Conservation (phyloP, 1,140 invertebrate genomes). For the Cotesia chilonis region DNA sequence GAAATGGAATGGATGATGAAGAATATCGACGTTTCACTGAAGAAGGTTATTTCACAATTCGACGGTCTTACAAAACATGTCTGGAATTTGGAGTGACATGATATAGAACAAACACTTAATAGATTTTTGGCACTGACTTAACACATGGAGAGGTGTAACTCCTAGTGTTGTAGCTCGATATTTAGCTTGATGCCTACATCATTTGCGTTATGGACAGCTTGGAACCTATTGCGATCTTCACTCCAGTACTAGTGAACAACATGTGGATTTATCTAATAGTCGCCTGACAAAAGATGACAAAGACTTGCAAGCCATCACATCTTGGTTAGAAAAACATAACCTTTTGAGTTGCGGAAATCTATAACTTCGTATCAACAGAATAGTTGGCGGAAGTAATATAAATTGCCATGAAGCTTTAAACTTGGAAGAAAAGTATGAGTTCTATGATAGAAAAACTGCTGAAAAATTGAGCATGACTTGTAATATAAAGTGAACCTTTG, state of each 20-base stretch:
- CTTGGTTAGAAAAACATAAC: neutral
- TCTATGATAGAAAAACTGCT: constrained; percentile 22
- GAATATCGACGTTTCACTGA: neutral
- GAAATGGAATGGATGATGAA: neutral
- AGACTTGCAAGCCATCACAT: neutral
- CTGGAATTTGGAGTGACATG: constrained; percentile 16
- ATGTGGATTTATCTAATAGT: neutral
- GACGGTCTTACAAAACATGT: constrained; percentile 2
- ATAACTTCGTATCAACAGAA: constrained; percentile 3
- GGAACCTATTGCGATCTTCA: neutral
- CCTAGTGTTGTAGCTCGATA: constrained; percentile 17
- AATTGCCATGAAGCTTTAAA: constrained; percentile 58
- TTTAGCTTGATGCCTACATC: neutral
- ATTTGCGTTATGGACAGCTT: neutral
- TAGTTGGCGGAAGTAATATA: constrained; percentile 54
- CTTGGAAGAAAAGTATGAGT: constrained; percentile 41
- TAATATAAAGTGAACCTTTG: constrained; percentile 34
- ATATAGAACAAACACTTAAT: constrained; percentile 23
- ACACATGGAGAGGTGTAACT: constrained; percentile 13
- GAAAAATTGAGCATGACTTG: constrained; percentile 14
- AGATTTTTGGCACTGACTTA: constrained; percentile 21
- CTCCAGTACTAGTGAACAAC: neutral
- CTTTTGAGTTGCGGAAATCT: neutral
- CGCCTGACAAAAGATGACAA: neutral
- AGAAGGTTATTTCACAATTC: constrained; percentile 17